Percentiles rank a stretch among this genome's conserved stretches.
Evolutionary conservation across 1,140 invertebrate genomes (phyloP).

Genomic region (Aricia agestis): DNA sequence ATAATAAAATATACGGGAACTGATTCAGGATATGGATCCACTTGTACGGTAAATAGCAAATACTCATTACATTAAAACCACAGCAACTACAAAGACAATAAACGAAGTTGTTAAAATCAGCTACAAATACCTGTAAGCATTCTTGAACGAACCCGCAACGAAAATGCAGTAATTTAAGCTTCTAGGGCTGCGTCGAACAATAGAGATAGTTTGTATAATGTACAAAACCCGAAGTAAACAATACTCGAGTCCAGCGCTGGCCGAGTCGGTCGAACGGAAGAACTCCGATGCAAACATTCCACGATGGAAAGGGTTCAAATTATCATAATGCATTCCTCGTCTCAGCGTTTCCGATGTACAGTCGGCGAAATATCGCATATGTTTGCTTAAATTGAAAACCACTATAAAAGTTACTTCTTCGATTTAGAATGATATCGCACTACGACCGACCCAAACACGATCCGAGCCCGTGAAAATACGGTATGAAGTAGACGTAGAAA

Average conservation of each 20-base stretch:
- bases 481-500: no score
- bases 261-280: neutral
- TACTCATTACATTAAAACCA: no score
- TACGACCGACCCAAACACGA: no score
- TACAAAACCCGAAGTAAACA: neutral
- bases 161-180: neutral
- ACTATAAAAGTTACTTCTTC: neutral
- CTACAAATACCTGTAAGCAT: neutral
- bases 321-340: conserved; percentile 14
- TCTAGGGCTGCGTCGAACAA: neutral
- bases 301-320: conserved; percentile 5
- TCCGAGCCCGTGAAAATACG: no score
- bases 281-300: conserved; percentile 6
- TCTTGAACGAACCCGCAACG: no score
- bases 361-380: neutral
- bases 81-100: no score
- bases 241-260: neutral
- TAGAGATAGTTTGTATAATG: neutral
- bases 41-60: no score
- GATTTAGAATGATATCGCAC: no score
- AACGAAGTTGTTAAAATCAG: neutral
- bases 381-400: neutral
- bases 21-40: no score
- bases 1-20: no score
- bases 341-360: conserved; percentile 3